Conservation (phyloP, 2,113 vertebrate genomes). For the Oreochromis aureus region DNA sequence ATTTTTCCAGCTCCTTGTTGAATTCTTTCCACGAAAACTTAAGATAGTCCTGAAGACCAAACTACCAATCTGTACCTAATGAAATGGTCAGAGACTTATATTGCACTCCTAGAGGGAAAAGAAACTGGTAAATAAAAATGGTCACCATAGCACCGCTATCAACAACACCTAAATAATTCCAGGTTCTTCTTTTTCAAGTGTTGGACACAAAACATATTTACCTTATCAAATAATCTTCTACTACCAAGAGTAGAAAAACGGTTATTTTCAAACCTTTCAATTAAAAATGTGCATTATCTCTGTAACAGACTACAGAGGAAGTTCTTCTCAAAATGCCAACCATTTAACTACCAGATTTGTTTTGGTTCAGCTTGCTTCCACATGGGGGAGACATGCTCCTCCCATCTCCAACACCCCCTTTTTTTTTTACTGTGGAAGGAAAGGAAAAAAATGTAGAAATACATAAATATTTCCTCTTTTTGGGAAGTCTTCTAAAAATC, state of each 20-base stretch:
- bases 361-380: constrained; percentile 52
- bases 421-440: neutral
- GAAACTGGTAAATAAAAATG: neutral
- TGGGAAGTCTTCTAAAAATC: constrained; percentile 19
- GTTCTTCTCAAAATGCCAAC: neutral
- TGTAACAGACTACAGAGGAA: neutral
- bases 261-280: neutral
- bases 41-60: neutral
- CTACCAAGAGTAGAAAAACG: neutral
- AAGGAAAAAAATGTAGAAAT: constrained; percentile 30
- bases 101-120: neutral
- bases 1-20: neutral
- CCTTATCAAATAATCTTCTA: neutral
- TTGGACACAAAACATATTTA: neutral
- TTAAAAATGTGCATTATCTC: neutral
- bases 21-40: rapidly evolving
- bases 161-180: neutral
- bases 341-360: neutral
- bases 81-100: neutral
- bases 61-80: neutral
- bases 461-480: constrained; percentile 55
- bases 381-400: constrained; percentile 64
- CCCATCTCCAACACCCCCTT: neutral
- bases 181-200: neutral
- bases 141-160: neutral